Base-by-base conservation (phyloP, 2,797 vertebrate genomes). In the Urophycis tenuis region DNA sequence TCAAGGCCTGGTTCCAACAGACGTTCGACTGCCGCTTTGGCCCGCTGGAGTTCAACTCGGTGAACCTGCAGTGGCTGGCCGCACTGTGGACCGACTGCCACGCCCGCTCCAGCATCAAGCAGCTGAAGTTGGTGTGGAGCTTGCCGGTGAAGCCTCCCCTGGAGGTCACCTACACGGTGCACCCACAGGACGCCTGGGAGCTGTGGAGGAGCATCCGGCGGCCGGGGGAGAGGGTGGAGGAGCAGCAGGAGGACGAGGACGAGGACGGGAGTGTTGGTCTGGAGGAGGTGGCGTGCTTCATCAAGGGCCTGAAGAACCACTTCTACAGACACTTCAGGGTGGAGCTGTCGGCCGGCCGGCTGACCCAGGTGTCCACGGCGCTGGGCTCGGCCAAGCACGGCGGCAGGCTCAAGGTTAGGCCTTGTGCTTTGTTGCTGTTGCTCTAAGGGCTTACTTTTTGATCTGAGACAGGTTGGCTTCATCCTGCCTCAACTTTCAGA, bases 291-390 rank as follows among this genome's bases (percentile, higher is more conserved):
- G 90, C 87, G 69, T 69, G 89, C 34, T 96, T 98, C 87, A 93
- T 95, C 88, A 91, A 92, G 49, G 93, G 92, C 36, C 93, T 99
- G 77, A 94, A 93, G 79, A 91, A 88, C 41, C 96, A 99, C 86
- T 96, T 99, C 79, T 93, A 96, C 89, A 93, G 96, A 84, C 96
- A 99, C 89, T 99, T 98, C 89, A 94, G 90, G 86, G 90, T 96
- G 81, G 87, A 90, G 71, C 72, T 73, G 36, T 15, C n/a, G 11
- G 72, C 72, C 11, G 89, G 86, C 94, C 92, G 74, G 79, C 88
- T 99, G 72, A 89, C 87, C 22, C 93, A 94, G 81, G 94, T 99
- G 77, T 94, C 96, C 25, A 97, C 96, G 0, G 88, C 93, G 0
- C 83, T 97, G 85, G 98, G 95, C 60, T 94, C 94, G 0, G 96